Evolutionary conservation across 2,888 invertebrate species (phyloP).

Genomic region (Ephialtes manifestator): DNA sequence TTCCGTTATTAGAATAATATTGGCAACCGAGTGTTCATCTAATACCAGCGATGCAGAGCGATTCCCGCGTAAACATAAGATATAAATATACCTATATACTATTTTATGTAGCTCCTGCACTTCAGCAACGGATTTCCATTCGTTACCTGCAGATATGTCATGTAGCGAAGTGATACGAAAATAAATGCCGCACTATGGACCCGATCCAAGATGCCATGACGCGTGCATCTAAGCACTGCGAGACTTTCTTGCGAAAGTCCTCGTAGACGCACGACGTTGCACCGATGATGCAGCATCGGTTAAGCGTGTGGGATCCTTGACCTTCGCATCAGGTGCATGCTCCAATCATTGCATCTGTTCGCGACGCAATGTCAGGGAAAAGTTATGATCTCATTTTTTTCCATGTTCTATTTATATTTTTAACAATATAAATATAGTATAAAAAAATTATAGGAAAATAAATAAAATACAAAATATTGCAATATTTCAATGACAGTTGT

Average conservation of each 20-base stretch:
- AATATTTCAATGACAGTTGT: too few relatives aligned
- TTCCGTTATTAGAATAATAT: slow-evolving; percentile 64
- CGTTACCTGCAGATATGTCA: slow-evolving; percentile 9
- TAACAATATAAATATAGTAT: not conserved
- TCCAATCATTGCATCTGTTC: slow-evolving; percentile 17
- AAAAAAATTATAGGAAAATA: too few relatives aligned
- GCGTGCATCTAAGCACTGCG: slow-evolving; percentile 35
- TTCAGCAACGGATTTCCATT: slow-evolving; percentile 24
- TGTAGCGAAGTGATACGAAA: slow-evolving; percentile 35
- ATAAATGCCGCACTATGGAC: slow-evolving; percentile 57
- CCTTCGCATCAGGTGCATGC: slow-evolving; percentile 52
- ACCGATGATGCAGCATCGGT: slow-evolving; percentile 8
- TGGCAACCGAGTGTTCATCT: slow-evolving; percentile 54
- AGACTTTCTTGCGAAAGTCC: slow-evolving; percentile 59
- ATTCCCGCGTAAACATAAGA: not conserved
- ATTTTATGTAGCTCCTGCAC: not conserved
- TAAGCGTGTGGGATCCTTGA: slow-evolving; percentile 60
- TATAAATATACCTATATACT: not conserved
- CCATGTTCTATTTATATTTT: not conserved
- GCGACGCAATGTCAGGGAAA: not conserved
- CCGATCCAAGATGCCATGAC: slow-evolving; percentile 58
- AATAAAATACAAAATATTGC: too few relatives aligned
- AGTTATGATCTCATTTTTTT: not conserved
- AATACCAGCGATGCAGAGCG: slow-evolving; percentile 6
- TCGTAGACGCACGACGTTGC: slow-evolving; percentile 6